These are phyloP conservation scores for Pteronotus mesoamericanus DNA, from an alignment of 2,797 vertebrate genomes.

Conservation along the genomic window DNA sequence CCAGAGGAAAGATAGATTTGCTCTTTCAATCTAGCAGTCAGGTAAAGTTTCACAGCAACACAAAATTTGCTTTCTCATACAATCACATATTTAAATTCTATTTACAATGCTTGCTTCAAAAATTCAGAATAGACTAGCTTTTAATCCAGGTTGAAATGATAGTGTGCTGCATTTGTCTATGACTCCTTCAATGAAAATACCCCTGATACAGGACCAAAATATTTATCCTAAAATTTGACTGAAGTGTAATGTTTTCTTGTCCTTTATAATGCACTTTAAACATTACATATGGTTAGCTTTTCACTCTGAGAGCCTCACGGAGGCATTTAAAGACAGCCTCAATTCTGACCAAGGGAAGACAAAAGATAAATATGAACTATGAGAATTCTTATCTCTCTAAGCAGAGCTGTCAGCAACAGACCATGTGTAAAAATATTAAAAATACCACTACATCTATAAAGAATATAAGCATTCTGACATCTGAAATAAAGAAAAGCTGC, in stretches of 20 bases:
- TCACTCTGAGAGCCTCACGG: background rate
- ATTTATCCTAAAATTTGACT: background rate
- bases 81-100: background rate
- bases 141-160: background rate
- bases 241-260: background rate
- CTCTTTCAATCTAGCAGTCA: background rate
- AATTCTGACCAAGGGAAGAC: background rate
- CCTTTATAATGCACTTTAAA: background rate
- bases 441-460: background rate
- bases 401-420: background rate
- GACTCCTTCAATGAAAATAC: background rate
- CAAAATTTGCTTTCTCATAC: background rate
- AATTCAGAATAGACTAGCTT: background rate
- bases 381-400: background rate
- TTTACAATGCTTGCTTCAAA: background rate
- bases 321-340: background rate
- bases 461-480: background rate
- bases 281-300: background rate
- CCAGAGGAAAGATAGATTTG: background rate
- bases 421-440: background rate
- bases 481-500: background rate
- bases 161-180: background rate
- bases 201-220: background rate
- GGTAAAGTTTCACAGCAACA: background rate
- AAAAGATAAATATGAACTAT: background rate